Evolutionary conservation across 2,888 invertebrate genomes (phyloP), one percentile per base, ranked within the genome.

Genomic region (Stictocephala bisonia): DNA sequence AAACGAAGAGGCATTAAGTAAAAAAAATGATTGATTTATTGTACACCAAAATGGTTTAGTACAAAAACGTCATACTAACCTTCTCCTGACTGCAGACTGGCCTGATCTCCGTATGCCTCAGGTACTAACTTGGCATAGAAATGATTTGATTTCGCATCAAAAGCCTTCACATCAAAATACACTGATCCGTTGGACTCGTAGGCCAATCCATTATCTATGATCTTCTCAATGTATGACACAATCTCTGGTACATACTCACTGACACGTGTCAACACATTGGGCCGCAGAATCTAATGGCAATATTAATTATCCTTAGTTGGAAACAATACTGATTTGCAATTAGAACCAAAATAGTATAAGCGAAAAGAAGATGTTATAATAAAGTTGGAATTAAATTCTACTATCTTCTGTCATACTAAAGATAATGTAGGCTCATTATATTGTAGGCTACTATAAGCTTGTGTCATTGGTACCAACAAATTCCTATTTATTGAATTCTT

Each of bases 191-290:
- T 95, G 24, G 96, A 93, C 82, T 92, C 95, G 82, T 94, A 95
- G 0, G 92, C 95, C 74, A 93, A 87, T 70, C 93, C 95, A 86
- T 98, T 98, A 3, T 87, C 86, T 78, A 99, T 94, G 76, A 99
- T 98, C 83, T 91, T 92, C 83, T 96, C 86, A 75, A 98, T 95
- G 83, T 92, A 99, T 20, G 86, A 86, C 27, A 99, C 87, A 78
- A 99, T 98, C 86, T 99, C 96, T 9, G 98, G 97, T 73, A 99
- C 91, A 85, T 98, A 99, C 88, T 99, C 99, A 83, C 97, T 98
- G 31, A 99, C 99, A 82, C 99, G 88, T 0, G 99, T 99, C 74
- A 99, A 86, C n/a, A 95, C 93, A 87, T 97, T 93, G 13, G 99
- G 95, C 68, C 93, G 92, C 72, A 96, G 86, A 51, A 99, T 93